These are phyloP conservation scores for Hyposmocoma kahamanoa DNA, from an alignment of 1,140 invertebrate species.

Conservation along the genomic window DNA sequence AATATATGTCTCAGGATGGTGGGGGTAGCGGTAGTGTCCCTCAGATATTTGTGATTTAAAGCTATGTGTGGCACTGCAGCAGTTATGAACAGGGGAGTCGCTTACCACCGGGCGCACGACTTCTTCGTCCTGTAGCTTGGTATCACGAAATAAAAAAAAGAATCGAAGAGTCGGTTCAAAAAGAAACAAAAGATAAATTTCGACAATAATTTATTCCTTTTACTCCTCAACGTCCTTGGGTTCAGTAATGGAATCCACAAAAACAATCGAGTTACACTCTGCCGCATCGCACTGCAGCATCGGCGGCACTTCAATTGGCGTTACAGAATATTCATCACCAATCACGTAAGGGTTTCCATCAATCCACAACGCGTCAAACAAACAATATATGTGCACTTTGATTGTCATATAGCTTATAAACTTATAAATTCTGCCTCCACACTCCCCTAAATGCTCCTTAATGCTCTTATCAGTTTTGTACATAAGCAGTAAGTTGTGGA, in stretches of 20 bases:
- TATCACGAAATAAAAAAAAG: no score
- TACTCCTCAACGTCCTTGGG: constrained; percentile 56
- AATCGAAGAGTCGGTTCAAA: neutral
- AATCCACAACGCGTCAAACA: constrained; percentile 62
- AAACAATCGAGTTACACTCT: constrained; percentile 58
- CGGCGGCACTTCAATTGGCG: constrained; percentile 53
- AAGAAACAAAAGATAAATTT: constrained; percentile 8
- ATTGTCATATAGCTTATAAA: constrained; percentile 67
- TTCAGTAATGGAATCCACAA: constrained; percentile 60
- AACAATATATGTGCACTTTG: constrained; percentile 60
- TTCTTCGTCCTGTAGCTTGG: no score
- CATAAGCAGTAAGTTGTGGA: constrained; percentile 57
- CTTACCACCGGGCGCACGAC: no score
- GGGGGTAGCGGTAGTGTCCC: no score
- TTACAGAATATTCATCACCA: constrained; percentile 61
- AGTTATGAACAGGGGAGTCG: no score
- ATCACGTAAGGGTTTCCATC: constrained; percentile 66
- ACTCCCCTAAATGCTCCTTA: constrained; percentile 62
- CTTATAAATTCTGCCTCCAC: constrained; percentile 59
- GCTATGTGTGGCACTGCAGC: no score
- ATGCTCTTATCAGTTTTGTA: constrained; percentile 62
- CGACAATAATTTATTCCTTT: constrained; percentile 13
- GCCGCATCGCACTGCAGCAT: constrained; percentile 60
- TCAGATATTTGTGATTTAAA: no score
- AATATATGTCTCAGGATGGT: no score